phyloP scores from a whole-genome alignment of 2,888 invertebrate species.

The Sylvicola fuscatus region DNA sequence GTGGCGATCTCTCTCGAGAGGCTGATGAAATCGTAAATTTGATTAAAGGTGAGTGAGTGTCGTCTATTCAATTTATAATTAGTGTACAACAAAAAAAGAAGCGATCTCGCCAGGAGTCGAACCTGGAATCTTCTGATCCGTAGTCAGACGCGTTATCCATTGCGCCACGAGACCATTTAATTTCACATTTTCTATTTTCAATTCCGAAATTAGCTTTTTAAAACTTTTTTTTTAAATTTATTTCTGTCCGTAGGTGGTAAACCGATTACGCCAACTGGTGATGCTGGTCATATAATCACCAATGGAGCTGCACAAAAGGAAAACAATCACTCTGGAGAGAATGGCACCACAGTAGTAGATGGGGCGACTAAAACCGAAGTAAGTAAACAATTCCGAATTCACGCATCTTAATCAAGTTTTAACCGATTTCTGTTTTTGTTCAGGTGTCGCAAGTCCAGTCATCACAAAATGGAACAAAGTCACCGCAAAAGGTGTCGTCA shows the following conservation, averaged over 20 bases:
- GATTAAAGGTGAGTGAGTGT: conserved; percentile 42
- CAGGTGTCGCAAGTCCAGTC: conserved; percentile 24
- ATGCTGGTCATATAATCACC: conserved; percentile 13
- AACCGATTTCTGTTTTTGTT: conserved; percentile 4
- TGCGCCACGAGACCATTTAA: conserved; percentile 4
- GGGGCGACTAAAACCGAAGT: conserved; percentile 25
- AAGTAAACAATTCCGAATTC: conserved; percentile 5
- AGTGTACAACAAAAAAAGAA: too few relatives aligned
- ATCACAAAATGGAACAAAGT: conserved; percentile 25
- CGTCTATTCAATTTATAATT: background rate
- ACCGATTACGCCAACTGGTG: conserved; percentile 26
- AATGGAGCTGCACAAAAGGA: conserved; percentile 14
- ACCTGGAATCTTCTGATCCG: conserved; percentile 5
- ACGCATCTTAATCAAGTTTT: background rate
- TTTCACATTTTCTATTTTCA: background rate
- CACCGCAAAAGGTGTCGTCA: conserved; percentile 13
- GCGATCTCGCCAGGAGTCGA: background rate
- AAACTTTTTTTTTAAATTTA: background rate
- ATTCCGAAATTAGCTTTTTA: background rate
- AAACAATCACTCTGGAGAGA: conserved; percentile 15
- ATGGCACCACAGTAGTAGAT: conserved; percentile 22
- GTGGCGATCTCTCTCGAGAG: conserved; percentile 83
- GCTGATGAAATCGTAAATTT: conserved; percentile 91
- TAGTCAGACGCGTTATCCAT: conserved; percentile 5
- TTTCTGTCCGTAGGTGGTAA: conserved; percentile 20